Conservation (phyloP, 2,797 vertebrate genomes). For the Psittacula derbiana region DNA sequence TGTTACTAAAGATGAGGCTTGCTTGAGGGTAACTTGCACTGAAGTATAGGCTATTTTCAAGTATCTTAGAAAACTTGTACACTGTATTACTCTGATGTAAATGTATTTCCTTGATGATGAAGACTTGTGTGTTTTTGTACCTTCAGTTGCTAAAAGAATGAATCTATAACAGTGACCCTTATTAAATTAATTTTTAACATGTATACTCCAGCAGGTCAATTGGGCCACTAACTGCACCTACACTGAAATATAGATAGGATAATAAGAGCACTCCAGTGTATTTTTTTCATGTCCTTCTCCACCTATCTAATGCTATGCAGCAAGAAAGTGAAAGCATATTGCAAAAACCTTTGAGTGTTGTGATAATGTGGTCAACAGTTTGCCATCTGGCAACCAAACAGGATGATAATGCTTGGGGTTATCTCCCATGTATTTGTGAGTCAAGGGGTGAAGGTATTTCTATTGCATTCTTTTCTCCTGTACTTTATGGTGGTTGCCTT, state of each 20-base stretch:
- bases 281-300: neutral
- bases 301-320: neutral
- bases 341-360: neutral
- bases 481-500: neutral
- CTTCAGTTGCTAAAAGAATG: neutral
- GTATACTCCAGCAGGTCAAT: fast-evolving
- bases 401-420: neutral
- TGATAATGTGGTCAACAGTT: neutral
- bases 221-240: neutral
- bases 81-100: neutral
- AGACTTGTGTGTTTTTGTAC: neutral
- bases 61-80: neutral
- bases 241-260: neutral
- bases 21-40: neutral
- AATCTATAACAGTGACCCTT: neutral
- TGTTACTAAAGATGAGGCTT: neutral
- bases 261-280: neutral
- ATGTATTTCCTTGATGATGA: neutral
- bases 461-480: neutral
- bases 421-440: neutral
- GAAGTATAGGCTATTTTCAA: neutral
- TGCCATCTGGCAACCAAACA: neutral
- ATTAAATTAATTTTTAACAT: neutral
- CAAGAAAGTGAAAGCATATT: neutral
- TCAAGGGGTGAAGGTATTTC: neutral